Base-by-base conservation (phyloP, 2,888 invertebrate species). In the Thera obeliscata region DNA sequence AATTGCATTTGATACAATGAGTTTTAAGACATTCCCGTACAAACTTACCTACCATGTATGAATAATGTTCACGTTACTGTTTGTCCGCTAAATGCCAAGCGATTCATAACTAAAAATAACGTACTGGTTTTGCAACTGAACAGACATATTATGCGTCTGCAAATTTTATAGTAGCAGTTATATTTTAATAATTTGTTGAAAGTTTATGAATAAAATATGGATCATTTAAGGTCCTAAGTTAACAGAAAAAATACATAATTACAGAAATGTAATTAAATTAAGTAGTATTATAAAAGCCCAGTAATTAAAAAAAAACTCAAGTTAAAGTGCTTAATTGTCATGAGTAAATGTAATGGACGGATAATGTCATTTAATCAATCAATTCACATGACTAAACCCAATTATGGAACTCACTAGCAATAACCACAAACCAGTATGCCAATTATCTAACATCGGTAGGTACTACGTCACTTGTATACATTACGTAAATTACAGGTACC, bases 1-100 rank as follows among this genome's bases (percentile, higher is more conserved):
- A 84, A 87, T 85, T 84, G 81, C 80, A 79, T 81, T 83, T 80
- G 84, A 82, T 85, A 82, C 82, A 79, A 81, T 78, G n/a, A 50
- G 43, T 65, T 60, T 65, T 60, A 38, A 60, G 38, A 59, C 56
- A 38, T 33, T 12, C 4, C 3, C 9, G 52, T 46, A 46, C 43
- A 46, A 46, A 48, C 60, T 60, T 41, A 41, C 36, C 56, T n/a
- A n/a, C 41, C 41, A 33, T 11, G 22, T 46, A 55, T 61, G 54
- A 61, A 56, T 65, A 69, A 61, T 64, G 56, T 59, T 43, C 3
- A 9, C 43, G 57, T 38, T 38, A 38, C 59, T 11, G 22, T 55
- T n/a, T 5, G 22, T 52, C 58, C 56, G 36, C 43, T 65, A 64
- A 65, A 65, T 69, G 65, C 49, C 55, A 69, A 65, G 59, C 62